A percentile compares a stretch with the other conserved stretches of the same genome.
Conservation (phyloP, 2,113 vertebrate genomes). For the Cacatua alba region DNA sequence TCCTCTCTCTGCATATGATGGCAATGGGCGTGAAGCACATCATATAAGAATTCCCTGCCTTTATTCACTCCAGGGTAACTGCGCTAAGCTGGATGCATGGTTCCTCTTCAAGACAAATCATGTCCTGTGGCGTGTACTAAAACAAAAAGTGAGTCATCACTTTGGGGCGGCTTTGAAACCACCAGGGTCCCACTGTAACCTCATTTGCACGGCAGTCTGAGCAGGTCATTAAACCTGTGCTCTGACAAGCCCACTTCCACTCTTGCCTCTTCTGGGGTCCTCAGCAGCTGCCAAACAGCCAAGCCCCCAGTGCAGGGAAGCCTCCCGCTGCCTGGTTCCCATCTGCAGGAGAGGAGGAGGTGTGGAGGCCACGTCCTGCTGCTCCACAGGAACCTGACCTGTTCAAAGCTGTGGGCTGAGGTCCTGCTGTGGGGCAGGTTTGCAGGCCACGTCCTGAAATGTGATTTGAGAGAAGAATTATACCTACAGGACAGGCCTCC, state of each 20-base stretch:
- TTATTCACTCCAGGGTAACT: not conserved
- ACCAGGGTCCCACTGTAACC: not conserved
- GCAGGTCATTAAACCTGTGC: not conserved
- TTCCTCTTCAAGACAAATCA: not conserved
- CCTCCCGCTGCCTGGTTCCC: not conserved
- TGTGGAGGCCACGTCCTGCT: not conserved
- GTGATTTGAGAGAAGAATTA: not conserved
- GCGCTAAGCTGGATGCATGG: not conserved
- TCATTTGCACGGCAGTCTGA: not conserved
- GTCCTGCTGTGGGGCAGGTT: not conserved
- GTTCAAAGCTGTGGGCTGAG: not conserved
- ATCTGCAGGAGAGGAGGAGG: not conserved
- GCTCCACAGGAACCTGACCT: not conserved
- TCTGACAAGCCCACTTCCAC: not conserved
- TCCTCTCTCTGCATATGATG: fast-evolving
- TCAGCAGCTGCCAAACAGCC: not conserved
- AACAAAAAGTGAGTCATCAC: not conserved
- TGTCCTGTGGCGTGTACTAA: not conserved
- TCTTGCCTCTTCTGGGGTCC: not conserved
- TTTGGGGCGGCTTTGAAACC: not conserved
- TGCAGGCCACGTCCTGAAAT: not conserved
- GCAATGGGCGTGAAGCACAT: not conserved
- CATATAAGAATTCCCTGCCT: not conserved
- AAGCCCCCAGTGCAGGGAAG: not conserved
- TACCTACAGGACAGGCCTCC: not conserved